These are phyloP conservation scores for Morphnarchus princeps DNA, from an alignment of 2,113 vertebrate species.

Conservation along the genomic window DNA sequence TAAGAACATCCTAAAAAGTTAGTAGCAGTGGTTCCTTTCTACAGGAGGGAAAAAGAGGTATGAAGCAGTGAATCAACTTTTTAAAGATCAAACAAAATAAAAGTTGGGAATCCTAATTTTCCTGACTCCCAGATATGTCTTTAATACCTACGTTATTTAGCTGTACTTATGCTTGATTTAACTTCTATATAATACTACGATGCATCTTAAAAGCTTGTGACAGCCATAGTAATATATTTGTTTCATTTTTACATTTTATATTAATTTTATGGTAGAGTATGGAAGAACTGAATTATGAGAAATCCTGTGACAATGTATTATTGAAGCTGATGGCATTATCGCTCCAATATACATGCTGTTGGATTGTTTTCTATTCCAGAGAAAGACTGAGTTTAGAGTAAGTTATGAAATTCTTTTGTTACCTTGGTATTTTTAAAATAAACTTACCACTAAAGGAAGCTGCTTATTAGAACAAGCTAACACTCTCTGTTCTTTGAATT, in stretches of 20 bases:
- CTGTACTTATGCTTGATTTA: neutral
- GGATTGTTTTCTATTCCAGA: conserved; percentile 84
- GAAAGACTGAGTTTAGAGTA: conserved; percentile 73
- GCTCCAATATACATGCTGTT: conserved; percentile 88
- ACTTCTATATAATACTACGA: neutral
- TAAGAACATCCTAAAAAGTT: neutral
- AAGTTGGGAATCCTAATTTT: neutral
- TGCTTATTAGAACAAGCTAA: neutral
- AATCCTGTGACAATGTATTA: conserved; percentile 78
- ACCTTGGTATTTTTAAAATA: neutral
- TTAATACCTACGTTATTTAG: neutral
- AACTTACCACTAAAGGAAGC: neutral
- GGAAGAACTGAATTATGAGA: conserved; percentile 78
- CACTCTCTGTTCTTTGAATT: neutral
- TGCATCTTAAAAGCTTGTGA: neutral
- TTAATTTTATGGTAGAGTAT: conserved; percentile 71
- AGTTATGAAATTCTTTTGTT: conserved; percentile 27
- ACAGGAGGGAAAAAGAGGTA: neutral
- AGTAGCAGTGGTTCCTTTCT: neutral
- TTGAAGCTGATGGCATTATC: conserved; percentile 83
- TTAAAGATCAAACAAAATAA: neutral
- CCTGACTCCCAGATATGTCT: neutral
- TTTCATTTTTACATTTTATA: neutral
- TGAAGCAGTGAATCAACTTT: neutral
- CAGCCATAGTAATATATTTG: neutral